Evolutionary conservation across 2,797 vertebrate species (phyloP).

Genomic region (Trematomus bernacchii): DNA sequence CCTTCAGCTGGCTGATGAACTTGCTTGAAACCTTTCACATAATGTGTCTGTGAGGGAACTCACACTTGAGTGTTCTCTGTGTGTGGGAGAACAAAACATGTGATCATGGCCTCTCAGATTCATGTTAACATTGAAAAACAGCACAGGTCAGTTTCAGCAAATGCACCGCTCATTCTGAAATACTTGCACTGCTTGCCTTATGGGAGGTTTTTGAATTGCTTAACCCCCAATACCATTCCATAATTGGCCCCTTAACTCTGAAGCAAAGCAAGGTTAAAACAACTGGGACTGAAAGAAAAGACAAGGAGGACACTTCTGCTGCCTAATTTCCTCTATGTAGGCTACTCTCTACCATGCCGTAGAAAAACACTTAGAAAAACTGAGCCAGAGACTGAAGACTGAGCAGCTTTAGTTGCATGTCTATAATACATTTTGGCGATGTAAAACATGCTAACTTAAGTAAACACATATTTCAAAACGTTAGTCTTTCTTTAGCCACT

Average conservation of each 20-base stretch:
- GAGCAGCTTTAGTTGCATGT: background rate
- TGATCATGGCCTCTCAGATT: conserved; percentile 6
- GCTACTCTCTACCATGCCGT: background rate
- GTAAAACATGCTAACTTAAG: background rate
- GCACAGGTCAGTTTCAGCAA: conserved; percentile 4
- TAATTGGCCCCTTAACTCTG: conserved; percentile 24
- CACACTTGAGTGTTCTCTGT: background rate
- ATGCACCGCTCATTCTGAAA: conserved; percentile 2
- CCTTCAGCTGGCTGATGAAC: conserved; percentile 11
- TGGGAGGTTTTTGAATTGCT: conserved; percentile 14
- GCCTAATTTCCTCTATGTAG: background rate
- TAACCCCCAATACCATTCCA: conserved; percentile 19
- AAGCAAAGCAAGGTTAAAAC: conserved; percentile 41
- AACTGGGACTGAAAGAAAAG: conserved; percentile 3
- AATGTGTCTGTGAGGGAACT: background rate
- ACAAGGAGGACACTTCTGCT: background rate
- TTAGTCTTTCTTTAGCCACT: background rate
- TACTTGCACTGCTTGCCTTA: background rate
- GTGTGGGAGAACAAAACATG: conserved; percentile 20
- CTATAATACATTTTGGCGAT: background rate
- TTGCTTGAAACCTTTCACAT: conserved; percentile 14
- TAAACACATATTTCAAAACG: conserved; percentile 19
- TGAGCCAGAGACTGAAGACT: background rate
- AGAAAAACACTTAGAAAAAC: background rate
- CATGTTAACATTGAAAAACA: conserved; percentile 1